phyloP scores from a whole-genome alignment of 2,888 invertebrate species.

The Buathra laborator region DNA sequence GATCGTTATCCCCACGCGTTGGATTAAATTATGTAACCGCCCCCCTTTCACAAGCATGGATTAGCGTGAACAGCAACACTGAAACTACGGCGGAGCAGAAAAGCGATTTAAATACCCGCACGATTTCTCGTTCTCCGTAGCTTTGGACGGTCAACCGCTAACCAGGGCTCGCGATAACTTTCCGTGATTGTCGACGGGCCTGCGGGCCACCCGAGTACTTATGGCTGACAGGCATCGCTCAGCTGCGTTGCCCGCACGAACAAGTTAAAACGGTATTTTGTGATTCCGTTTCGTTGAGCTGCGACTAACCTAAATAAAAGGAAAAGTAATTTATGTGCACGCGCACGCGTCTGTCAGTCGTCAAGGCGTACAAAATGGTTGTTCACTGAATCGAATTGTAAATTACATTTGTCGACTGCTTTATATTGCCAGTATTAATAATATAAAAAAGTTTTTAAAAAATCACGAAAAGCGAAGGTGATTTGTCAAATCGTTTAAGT shows the following conservation, averaged over 20 bases:
- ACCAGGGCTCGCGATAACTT: constrained; percentile 30
- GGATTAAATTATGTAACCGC: constrained; percentile 31
- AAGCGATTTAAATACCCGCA: constrained; percentile 40
- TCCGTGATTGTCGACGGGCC: constrained; percentile 58
- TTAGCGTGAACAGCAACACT: constrained; percentile 29
- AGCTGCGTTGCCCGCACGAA: constrained; percentile 41
- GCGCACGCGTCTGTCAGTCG: background rate
- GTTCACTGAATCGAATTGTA: too few relatives aligned
- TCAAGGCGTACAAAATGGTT: background rate
- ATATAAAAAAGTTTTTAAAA: too few relatives aligned
- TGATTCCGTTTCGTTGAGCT: constrained; percentile 22
- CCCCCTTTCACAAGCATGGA: background rate
- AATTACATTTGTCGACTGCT: too few relatives aligned
- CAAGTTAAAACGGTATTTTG: constrained; percentile 17
- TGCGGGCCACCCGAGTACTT: constrained; percentile 44
- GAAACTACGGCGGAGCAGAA: constrained; percentile 31
- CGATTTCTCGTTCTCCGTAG: constrained; percentile 35
- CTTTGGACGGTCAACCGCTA: constrained; percentile 37
- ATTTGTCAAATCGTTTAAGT: too few relatives aligned
- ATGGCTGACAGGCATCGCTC: constrained; percentile 47
- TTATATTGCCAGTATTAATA: too few relatives aligned
- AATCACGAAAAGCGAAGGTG: too few relatives aligned
- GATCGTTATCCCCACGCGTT: background rate
- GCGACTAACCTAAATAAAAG: constrained; percentile 7
- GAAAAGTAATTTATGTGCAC: background rate